Percentiles rank a stretch among this genome's conserved stretches.
phyloP scores from a whole-genome alignment of 2,888 invertebrate genomes.

The Resseliella maxima region DNA sequence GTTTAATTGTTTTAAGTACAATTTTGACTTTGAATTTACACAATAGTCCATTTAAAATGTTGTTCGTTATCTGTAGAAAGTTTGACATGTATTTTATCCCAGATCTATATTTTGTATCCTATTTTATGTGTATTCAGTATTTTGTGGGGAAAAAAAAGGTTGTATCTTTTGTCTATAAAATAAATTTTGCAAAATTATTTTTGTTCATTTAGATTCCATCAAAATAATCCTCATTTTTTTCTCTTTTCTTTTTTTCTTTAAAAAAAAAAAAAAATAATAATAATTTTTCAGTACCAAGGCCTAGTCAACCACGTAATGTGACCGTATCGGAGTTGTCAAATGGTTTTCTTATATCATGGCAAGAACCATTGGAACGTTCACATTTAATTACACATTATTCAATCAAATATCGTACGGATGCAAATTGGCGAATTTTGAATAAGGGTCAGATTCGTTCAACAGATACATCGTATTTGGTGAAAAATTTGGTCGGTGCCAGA shows the following conservation, averaged over 20 bases:
- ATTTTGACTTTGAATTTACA: conserved; percentile 43
- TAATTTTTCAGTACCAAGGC: conserved; percentile 81
- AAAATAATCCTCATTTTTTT: neutral
- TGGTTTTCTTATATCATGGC: conserved; percentile 92
- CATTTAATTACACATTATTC: conserved; percentile 88
- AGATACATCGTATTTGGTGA: conserved; percentile 91
- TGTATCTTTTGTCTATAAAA: neutral
- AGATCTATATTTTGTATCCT: neutral
- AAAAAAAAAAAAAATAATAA: neutral
- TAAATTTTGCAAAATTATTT: neutral
- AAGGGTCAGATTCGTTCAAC: conserved; percentile 89
- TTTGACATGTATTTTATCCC: neutral
- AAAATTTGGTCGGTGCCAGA: conserved; percentile 89
- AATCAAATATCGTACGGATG: conserved; percentile 91
- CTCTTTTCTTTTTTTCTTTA: neutral
- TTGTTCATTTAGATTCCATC: neutral
- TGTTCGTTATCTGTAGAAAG: no score
- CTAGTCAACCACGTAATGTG: conserved; percentile 90
- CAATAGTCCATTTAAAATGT: conserved; percentile 3
- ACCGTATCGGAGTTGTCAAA: conserved; percentile 90
- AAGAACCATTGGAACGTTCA: conserved; percentile 83
- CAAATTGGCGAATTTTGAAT: conserved; percentile 89
- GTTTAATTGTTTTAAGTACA: conserved; percentile 23
- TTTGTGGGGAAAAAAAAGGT: neutral
- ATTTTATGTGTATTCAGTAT: neutral